phyloP scores from a whole-genome alignment of 1,140 invertebrate genomes.

The Nymphalis io region DNA sequence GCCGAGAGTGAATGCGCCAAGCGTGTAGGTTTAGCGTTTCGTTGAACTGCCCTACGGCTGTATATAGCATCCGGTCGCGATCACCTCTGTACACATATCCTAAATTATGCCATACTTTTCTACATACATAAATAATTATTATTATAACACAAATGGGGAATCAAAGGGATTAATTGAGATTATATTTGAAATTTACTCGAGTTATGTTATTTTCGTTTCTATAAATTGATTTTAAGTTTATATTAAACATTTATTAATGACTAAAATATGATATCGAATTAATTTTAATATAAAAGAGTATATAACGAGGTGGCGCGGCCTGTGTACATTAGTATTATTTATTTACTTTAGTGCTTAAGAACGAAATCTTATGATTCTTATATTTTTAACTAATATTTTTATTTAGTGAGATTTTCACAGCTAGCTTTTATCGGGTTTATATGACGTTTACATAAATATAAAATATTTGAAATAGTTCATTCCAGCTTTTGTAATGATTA shows the following conservation, averaged over 20 bases:
- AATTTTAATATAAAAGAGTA: conserved; percentile 10
- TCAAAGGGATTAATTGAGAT: too few relatives aligned
- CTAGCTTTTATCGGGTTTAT: conserved; percentile 50
- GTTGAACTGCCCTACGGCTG: conserved; percentile 43
- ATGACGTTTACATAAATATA: conserved; percentile 44
- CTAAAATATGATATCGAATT: conserved; percentile 15
- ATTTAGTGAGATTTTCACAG: conserved; percentile 55
- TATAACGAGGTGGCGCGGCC: conserved; percentile 46
- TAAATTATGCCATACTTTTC: neutral
- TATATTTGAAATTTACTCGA: too few relatives aligned
- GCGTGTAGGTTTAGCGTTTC: conserved; percentile 30
- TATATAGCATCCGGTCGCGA: conserved; percentile 58
- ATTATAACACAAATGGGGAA: too few relatives aligned
- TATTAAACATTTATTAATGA: neutral
- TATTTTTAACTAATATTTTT: conserved; percentile 39
- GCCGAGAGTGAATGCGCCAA: conserved; percentile 32
- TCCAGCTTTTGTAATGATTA: conserved; percentile 57
- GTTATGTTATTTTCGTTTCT: too few relatives aligned
- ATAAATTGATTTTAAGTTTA: too few relatives aligned
- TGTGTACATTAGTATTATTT: conserved; percentile 78
- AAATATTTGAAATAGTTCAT: conserved; percentile 52
- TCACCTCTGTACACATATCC: conserved; percentile 33
- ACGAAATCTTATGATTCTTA: conserved; percentile 59
- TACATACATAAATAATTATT: too few relatives aligned
- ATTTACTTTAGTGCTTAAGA: conserved; percentile 75